Conservation (phyloP, 1,140 invertebrate genomes). For the Probaryconus sp. region DNA sequence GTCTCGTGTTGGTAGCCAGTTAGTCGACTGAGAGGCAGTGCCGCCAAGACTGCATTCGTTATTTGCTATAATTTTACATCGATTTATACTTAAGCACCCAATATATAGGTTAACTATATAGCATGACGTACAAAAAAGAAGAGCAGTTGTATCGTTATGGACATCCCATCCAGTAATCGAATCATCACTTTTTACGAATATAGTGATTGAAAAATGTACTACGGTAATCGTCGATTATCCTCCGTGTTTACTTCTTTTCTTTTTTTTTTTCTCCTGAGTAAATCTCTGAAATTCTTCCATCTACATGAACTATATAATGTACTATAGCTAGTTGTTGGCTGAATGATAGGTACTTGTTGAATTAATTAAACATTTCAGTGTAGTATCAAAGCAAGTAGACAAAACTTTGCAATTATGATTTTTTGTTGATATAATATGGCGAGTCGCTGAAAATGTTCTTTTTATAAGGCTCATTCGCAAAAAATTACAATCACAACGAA, state of each 20-base stretch:
- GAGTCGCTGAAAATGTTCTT: no score
- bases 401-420: slow-evolving; percentile 17
- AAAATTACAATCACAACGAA: background rate
- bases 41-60: slow-evolving; percentile 59
- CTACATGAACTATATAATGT: slow-evolving; percentile 35
- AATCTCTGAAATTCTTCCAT: slow-evolving; percentile 37
- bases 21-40: slow-evolving; percentile 54
- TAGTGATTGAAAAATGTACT: slow-evolving; percentile 53
- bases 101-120: slow-evolving; percentile 61
- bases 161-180: slow-evolving; percentile 53
- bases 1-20: slow-evolving; percentile 64
- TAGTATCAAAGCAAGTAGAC: no score
- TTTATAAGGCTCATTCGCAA: background rate
- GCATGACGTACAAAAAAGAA: slow-evolving; percentile 30
- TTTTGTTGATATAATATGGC: no score
- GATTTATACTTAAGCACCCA: slow-evolving; percentile 66
- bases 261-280: slow-evolving; percentile 32
- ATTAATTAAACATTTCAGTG: slow-evolving; percentile 32
- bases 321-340: slow-evolving; percentile 26
- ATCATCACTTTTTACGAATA: slow-evolving; percentile 56
- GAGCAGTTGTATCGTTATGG: slow-evolving; percentile 44
- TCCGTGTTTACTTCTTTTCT: no score
- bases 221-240: slow-evolving; percentile 44
- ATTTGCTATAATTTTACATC: slow-evolving; percentile 69
- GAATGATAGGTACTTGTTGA: slow-evolving; percentile 15